These are phyloP conservation scores for Myiothlypis chrysogaster DNA, from an alignment of 2,797 vertebrate genomes.

Conservation along the genomic window DNA sequence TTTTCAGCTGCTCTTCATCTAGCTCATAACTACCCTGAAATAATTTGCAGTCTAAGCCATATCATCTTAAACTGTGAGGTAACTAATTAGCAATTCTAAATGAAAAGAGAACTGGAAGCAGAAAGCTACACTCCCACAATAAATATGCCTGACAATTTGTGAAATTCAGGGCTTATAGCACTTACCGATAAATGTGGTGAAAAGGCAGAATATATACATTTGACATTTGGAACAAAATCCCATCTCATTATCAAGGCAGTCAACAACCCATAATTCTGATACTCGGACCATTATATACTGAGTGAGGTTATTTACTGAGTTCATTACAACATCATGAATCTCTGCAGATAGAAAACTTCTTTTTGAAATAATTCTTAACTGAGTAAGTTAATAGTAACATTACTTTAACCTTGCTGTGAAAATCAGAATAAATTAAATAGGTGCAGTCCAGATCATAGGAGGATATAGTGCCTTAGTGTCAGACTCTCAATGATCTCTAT, in stretches of 20 bases:
- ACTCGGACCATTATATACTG: neutral
- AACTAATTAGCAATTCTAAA: conserved; percentile 41
- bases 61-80: conserved; percentile 19
- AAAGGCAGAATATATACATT: neutral
- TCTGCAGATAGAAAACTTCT: neutral
- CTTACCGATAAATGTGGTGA: neutral
- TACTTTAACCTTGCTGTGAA: neutral
- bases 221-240: neutral
- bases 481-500: neutral
- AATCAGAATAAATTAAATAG: neutral
- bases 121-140: conserved; percentile 27
- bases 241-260: neutral
- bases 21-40: neutral
- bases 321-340: neutral
- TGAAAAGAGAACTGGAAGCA: conserved; percentile 7
- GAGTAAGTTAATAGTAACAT: neutral
- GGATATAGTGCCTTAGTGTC: neutral
- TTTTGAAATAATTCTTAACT: neutral
- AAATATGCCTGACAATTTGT: conserved; percentile 30
- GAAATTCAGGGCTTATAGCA: neutral
- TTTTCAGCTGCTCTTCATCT: conserved; percentile 24
- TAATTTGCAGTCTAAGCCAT: conserved; percentile 3
- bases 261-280: neutral
- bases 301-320: neutral
- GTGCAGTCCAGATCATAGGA: neutral